Percentiles rank a stretch among this genome's conserved stretches.
These are phyloP conservation scores for Microcaecilia unicolor DNA, from an alignment of 2,797 vertebrate species.

Conservation along the genomic window DNA sequence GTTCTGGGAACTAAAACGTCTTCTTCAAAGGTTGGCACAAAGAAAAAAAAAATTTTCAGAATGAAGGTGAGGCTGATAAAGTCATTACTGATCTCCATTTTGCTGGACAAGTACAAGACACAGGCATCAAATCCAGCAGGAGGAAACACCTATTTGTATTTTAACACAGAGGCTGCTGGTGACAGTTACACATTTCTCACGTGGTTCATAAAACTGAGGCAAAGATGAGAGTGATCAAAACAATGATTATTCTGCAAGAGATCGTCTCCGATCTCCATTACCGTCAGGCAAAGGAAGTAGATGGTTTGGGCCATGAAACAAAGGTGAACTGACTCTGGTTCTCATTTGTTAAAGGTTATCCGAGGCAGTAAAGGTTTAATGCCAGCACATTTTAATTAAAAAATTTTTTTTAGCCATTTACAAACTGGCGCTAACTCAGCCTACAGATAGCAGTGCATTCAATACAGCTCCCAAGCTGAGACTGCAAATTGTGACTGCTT, in stretches of 20 bases:
- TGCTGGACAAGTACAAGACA: not conserved
- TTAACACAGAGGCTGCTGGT: not conserved
- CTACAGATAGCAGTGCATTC: no score
- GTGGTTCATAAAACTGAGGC: not conserved
- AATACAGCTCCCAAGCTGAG: no score
- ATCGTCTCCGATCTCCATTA: not conserved
- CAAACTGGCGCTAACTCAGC: no score
- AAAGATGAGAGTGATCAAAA: not conserved
- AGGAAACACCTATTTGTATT: not conserved
- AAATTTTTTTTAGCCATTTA: no score
- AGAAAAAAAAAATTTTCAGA: slow-evolving; percentile 5
- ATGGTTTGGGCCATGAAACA: not conserved
- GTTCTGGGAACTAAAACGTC: no score
- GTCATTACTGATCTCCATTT: not conserved
- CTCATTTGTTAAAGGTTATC: no score
- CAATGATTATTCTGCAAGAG: not conserved
- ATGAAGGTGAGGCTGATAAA: not conserved
- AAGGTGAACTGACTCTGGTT: not conserved
- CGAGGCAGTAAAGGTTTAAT: no score
- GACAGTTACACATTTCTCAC: not conserved
- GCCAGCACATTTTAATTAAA: no score
- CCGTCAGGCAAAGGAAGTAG: not conserved
- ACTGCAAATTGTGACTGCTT: no score
- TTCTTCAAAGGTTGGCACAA: no score
- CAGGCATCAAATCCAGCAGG: no score